Base-by-base conservation (phyloP, 2,797 vertebrate species). In the Pelodytes ibericus region DNA sequence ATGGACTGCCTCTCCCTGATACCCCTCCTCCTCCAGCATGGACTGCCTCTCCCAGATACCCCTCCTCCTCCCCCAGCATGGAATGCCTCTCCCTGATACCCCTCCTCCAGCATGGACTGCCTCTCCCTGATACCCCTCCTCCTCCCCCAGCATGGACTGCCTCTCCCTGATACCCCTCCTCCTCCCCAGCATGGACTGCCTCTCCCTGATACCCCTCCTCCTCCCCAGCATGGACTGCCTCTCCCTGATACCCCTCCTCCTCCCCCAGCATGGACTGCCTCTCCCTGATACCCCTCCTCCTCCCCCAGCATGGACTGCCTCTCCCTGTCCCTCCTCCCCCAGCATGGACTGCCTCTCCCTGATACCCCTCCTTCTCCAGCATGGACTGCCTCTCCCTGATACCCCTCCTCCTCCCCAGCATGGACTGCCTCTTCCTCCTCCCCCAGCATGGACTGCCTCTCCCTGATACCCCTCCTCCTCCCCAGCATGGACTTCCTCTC, bases 141-240 rank as follows among this genome's bases (percentile, higher is more conserved):
- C n/a, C n/a, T n/a, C n/a, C n/a, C 66, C 67, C 70, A 66, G 74
- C 66, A 76, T 56, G 58, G 5, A 70, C 33, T 63, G 70, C 31
- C 73, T 70, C 66, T 62, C n/a, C n/a, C n/a, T n/a, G n/a, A n/a
- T n/a, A n/a, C n/a, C 68, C 59, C 57, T 22, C 44, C 60, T 44
- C 71, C 24, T 31, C 41, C 30, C n/a, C n/a, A 20, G n/a, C 70
- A 29, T 25, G 22, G 25, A 63, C n/a, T 63, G 24, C 57, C 53
- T 59, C 57, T 2, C 24, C n/a, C 71, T 31, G 41, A 25, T 56
- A 26, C 25, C 57, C 58, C 11, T 8, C 41, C n/a, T 4, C 16
- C 22, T 27, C 11, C 39, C n/a, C n/a, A n/a, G 16, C 39, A 47
- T 25, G 30, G 20, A 39, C n/a, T 26, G 51, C 27, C 2, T 49